Conservation (phyloP, 2,113 vertebrate genomes). For the Ameiurus melas region DNA sequence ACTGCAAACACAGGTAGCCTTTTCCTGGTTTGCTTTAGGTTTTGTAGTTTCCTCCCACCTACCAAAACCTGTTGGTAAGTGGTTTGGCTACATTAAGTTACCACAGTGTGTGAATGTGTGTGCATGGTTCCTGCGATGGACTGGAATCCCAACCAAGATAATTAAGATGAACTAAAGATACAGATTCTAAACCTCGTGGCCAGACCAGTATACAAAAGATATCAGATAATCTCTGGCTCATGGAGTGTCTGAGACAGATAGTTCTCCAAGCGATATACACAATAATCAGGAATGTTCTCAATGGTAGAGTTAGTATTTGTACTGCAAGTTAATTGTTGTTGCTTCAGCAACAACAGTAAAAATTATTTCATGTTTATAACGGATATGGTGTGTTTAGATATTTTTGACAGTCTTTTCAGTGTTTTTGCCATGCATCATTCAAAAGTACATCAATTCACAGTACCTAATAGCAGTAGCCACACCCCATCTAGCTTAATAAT, state of each 20-base stretch:
- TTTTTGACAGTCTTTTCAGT: neutral
- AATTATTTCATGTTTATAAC: neutral
- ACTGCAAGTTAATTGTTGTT: neutral
- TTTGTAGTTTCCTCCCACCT: neutral
- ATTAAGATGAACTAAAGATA: neutral
- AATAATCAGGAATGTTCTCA: neutral
- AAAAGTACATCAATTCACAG: neutral
- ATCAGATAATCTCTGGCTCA: neutral
- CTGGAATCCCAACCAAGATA: neutral
- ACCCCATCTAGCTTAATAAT: constrained; percentile 1
- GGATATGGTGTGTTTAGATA: neutral
- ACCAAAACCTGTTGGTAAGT: neutral
- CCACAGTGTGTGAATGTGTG: neutral
- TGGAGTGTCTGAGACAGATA: neutral
- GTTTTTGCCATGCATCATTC: neutral
- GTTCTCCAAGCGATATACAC: neutral
- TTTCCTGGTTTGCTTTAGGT: neutral
- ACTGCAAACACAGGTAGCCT: neutral
- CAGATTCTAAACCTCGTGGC: neutral
- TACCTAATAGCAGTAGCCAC: neutral
- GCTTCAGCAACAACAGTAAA: neutral
- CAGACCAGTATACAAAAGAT: neutral
- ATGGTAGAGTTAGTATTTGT: neutral
- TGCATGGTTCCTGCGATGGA: neutral
- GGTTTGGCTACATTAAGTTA: neutral